Conservation (phyloP, 2,888 invertebrate species). For the Trimorus sp. region DNA sequence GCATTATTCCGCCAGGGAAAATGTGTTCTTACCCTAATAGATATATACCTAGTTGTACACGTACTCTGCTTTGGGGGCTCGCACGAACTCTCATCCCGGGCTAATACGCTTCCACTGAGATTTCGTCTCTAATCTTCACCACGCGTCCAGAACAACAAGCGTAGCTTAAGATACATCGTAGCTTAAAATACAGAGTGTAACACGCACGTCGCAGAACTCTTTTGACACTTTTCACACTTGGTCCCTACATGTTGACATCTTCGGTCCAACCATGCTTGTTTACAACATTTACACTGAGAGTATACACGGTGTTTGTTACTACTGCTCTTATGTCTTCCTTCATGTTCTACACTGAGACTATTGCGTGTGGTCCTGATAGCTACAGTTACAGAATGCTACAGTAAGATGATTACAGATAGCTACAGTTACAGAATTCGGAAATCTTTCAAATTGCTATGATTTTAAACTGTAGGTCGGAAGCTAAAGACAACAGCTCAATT, state of each 20-base stretch:
- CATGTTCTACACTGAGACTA: not conserved
- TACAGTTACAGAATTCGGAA: too few species aligned
- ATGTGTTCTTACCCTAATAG: slow-evolving; percentile 66
- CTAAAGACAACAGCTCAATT: too few species aligned
- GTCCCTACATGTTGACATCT: slow-evolving; percentile 52
- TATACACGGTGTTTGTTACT: slow-evolving; percentile 74
- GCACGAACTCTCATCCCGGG: slow-evolving; percentile 60
- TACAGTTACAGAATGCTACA: too few species aligned
- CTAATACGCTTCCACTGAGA: slow-evolving; percentile 51
- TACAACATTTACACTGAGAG: slow-evolving; percentile 65
- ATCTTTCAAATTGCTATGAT: too few species aligned
- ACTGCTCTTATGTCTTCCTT: slow-evolving; percentile 32
- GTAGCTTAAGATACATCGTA: slow-evolving; percentile 65
- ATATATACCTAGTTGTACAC: slow-evolving; percentile 67
- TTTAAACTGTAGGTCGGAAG: too few species aligned
- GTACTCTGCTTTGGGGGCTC: slow-evolving; percentile 65
- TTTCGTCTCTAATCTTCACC: slow-evolving; percentile 59
- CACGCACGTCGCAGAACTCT: slow-evolving; percentile 57
- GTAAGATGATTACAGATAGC: too few species aligned
- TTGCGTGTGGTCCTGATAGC: slow-evolving; percentile 6
- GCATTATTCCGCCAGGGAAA: slow-evolving; percentile 1
- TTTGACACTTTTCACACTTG: slow-evolving; percentile 52
- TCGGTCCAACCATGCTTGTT: slow-evolving; percentile 54
- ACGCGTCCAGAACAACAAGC: slow-evolving; percentile 66
- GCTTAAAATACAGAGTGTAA: slow-evolving; percentile 65